A percentile compares a stretch with the other conserved stretches of the same genome.
Evolutionary conservation across 2,888 invertebrate species (phyloP).

Genomic region (Amphimallon solstitiale): DNA sequence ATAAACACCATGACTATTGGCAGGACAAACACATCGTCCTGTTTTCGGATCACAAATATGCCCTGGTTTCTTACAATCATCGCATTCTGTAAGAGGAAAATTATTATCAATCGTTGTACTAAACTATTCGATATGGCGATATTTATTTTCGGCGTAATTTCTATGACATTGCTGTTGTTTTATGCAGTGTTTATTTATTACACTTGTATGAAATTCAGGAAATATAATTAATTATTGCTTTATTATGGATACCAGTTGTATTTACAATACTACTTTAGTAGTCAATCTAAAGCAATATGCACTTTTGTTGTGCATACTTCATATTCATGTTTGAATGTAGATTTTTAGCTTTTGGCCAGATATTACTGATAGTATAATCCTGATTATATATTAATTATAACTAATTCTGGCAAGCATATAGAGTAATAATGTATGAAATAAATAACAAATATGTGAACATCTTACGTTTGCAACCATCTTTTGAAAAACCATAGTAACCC

Average conservation of each 20-base stretch:
- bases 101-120: conserved; percentile 10
- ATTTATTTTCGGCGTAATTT: neutral
- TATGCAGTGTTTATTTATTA: neutral
- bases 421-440: neutral
- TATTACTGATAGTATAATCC: no score
- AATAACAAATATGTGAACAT: neutral
- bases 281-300: no score
- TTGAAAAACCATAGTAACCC: conserved; percentile 81
- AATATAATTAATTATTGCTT: no score
- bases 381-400: no score
- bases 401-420: no score
- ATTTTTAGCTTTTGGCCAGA: no score
- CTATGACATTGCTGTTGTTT: neutral
- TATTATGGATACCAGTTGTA: no score
- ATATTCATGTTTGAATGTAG: no score
- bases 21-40: conserved; percentile 94
- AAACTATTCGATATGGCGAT: neutral
- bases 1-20: conserved; percentile 81
- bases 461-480: conserved; percentile 80
- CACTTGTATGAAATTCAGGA: neutral
- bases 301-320: no score
- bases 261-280: no score
- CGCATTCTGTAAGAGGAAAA: conserved; percentile 71
- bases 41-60: conserved; percentile 90
- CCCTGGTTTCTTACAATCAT: conserved; percentile 79